phyloP scores from a whole-genome alignment of 1,140 invertebrate genomes.

The Zaprionus gabonicus region DNA sequence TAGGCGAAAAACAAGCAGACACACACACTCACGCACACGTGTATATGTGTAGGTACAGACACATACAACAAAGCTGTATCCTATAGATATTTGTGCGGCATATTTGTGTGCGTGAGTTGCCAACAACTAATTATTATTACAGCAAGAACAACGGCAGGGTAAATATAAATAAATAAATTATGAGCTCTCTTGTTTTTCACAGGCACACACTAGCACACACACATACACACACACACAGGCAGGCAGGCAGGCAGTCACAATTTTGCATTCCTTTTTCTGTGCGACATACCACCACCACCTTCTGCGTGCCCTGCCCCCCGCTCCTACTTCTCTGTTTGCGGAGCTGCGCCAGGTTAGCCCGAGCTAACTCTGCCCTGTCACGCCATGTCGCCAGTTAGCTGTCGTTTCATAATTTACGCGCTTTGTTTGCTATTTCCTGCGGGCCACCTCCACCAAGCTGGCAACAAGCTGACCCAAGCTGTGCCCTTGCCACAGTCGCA shows the following conservation, averaged over 20 bases:
- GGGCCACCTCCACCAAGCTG: slow-evolving; percentile 39
- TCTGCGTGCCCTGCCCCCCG: not conserved
- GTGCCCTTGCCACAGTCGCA: slow-evolving; percentile 36
- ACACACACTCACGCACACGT: not conserved
- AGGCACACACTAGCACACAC: slow-evolving; percentile 30
- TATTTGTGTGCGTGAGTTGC: slow-evolving; percentile 52
- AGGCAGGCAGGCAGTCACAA: not conserved
- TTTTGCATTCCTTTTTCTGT: slow-evolving; percentile 58
- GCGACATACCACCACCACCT: slow-evolving; percentile 47
- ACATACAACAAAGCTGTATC: slow-evolving; percentile 27
- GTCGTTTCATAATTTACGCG: slow-evolving; percentile 81
- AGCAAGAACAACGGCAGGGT: slow-evolving; percentile 62
- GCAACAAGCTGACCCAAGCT: slow-evolving; percentile 65
- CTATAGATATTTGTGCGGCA: slow-evolving; percentile 18
- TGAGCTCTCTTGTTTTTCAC: slow-evolving; percentile 59
- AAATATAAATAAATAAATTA: slow-evolving; percentile 80
- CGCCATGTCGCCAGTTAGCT: slow-evolving; percentile 74
- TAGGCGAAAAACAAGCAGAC: slow-evolving; percentile 18
- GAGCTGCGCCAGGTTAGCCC: slow-evolving; percentile 39
- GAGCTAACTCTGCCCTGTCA: slow-evolving; percentile 64
- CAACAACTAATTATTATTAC: slow-evolving; percentile 77
- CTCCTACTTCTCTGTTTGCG: not conserved
- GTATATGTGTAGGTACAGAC: not conserved
- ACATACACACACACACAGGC: slow-evolving; percentile 12
- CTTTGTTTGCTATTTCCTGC: slow-evolving; percentile 79